phyloP scores from a whole-genome alignment of 2,113 vertebrate genomes.

The Oceanodroma tethys region DNA sequence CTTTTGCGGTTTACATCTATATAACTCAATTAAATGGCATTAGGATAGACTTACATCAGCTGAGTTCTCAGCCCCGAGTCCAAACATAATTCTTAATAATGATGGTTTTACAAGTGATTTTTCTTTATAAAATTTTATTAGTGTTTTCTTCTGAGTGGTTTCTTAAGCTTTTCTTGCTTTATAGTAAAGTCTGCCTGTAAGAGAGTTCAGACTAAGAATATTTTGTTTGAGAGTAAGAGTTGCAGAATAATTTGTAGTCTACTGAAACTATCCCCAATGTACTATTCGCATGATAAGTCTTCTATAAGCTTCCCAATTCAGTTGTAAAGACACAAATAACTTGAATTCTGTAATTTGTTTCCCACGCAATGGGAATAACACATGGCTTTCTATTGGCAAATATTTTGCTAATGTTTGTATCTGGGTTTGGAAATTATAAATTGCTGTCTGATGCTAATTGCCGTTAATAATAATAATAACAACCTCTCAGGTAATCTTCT shows the following conservation, averaged over 20 bases:
- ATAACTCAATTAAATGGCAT: slow-evolving; percentile 49
- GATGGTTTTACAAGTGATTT: slow-evolving; percentile 21
- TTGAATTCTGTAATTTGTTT: not conserved
- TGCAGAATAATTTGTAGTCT: slow-evolving; percentile 15
- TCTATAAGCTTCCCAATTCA: not conserved
- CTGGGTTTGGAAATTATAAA: slow-evolving; percentile 2
- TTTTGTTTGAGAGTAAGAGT: not conserved
- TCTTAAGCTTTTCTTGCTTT: slow-evolving; percentile 5
- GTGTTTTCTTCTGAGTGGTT: not conserved
- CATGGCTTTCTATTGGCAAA: not conserved
- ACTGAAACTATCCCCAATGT: not conserved
- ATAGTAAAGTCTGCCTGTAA: not conserved
- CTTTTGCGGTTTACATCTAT: not conserved
- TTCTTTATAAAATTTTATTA: slow-evolving; percentile 4
- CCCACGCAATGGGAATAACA: not conserved
- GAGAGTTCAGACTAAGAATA: not conserved
- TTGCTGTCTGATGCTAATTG: slow-evolving; percentile 14
- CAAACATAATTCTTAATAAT: slow-evolving; percentile 19
- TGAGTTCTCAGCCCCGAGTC: not conserved
- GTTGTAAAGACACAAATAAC: slow-evolving; percentile 16
- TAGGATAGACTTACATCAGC: slow-evolving; percentile 47
- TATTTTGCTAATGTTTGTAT: not conserved
- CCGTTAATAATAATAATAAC: not conserved
- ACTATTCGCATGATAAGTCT: not conserved
- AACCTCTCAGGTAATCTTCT: not conserved